Base-by-base conservation (phyloP, 2,797 vertebrate species). In the Spinus pinus region DNA sequence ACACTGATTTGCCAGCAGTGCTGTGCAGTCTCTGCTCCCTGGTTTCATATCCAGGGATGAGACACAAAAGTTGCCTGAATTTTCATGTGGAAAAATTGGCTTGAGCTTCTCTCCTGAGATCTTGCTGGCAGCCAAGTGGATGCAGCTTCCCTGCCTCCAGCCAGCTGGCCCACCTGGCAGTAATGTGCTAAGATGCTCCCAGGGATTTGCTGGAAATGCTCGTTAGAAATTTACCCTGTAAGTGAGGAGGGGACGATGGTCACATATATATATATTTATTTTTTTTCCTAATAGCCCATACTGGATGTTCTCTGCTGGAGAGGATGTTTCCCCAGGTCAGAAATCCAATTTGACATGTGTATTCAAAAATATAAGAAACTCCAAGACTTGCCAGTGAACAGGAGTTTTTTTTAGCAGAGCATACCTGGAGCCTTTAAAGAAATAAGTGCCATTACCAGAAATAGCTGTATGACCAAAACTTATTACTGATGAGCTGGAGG, bases 71-170 rank as follows among this genome's bases (percentile, higher is more conserved):
- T 79, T 81, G 54, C 42, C 30, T 69, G 83, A 65, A 93, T 78
- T 93, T 90, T 88, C 69, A 69, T 10, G 16, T 65, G n/a, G 75
- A 64, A 91, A 65, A 84, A 64, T 75, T 96, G 80, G 73, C 83
- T 60, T 35, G 30, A 5, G 8, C 11, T 90, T 81, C 42, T 57
- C 78, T 92, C 88, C 39, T 1, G 46, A 72, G 88, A 24, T 79
- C 28, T 47, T 88, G 37, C 56, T 72, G 86, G 58, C 37, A 57
- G 42, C 23, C 61, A 67, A 74, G 57, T 12, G 9, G 46, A 57
- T 69, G 80, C 54, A 81, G 47, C 77, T 81, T 81, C 21, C 44
- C 54, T 31, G 4, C 28, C 51, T 88, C 47, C 66, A 84, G 81
- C 65, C 88, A 94, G 82, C 86, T 94, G 88, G 46, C 58, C 69